Conservation (phyloP, 1,140 invertebrate species). For the Saccostrea echinata region DNA sequence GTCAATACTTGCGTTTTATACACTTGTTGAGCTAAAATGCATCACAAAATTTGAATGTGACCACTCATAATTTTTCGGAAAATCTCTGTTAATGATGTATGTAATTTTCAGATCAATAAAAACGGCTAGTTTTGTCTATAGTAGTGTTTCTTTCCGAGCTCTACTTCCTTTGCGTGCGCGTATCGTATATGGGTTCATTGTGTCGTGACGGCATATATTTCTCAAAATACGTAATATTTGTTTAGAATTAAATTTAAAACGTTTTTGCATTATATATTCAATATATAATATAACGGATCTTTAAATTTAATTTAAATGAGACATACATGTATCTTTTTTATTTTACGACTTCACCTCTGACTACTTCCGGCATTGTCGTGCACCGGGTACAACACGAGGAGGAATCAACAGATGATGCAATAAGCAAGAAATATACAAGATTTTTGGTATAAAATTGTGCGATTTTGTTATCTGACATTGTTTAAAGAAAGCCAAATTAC, state of each 20-base stretch:
- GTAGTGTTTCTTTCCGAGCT: slow-evolving; percentile 6
- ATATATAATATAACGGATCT: background rate
- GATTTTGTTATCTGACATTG: background rate
- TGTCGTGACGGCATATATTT: slow-evolving; percentile 17
- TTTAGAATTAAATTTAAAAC: background rate
- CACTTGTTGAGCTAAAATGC: background rate
- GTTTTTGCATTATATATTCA: background rate
- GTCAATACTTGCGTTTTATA: slow-evolving; percentile 27
- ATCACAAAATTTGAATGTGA: slow-evolving; percentile 7
- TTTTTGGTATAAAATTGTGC: background rate
- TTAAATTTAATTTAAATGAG: background rate
- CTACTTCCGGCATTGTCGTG: background rate
- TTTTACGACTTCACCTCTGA: slow-evolving; percentile 49
- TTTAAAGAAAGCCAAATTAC: too few relatives aligned
- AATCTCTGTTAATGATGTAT: slow-evolving; percentile 16
- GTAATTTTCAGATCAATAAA: slow-evolving; percentile 26
- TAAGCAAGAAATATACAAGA: background rate
- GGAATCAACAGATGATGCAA: slow-evolving; percentile 17
- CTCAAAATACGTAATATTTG: background rate
- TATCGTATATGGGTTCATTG: slow-evolving; percentile 8
- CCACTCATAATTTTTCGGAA: slow-evolving; percentile 3
- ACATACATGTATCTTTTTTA: background rate
- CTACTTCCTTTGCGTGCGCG: slow-evolving; percentile 4
- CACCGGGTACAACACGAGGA: slow-evolving; percentile 15
- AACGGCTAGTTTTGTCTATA: background rate